Evolutionary conservation across 2,113 vertebrate genomes (phyloP).

Genomic region (Ancistrus triradiatus): DNA sequence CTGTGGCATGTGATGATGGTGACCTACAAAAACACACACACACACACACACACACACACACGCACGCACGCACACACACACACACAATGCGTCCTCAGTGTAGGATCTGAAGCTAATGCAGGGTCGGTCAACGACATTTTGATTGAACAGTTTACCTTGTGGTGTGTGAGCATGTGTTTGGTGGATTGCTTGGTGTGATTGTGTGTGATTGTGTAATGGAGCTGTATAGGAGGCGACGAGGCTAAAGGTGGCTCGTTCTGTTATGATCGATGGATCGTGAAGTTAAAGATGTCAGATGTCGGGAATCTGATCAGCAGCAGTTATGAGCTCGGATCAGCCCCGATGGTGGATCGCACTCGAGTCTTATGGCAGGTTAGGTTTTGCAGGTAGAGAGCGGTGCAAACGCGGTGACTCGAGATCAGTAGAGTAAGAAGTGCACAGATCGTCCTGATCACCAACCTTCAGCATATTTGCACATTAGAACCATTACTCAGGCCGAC

Average conservation of each 20-base stretch:
- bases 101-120: conserved; percentile 42
- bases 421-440: not conserved
- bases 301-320: not conserved
- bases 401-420: conserved; percentile 45
- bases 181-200: not conserved
- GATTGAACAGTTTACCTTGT: conserved; percentile 24
- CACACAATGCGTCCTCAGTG: conserved; percentile 24
- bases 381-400: conserved; percentile 58
- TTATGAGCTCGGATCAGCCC: not conserved
- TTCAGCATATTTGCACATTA: too few relatives aligned
- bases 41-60: conserved; percentile 72
- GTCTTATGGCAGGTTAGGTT: conserved; percentile 40
- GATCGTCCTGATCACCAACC: not conserved
- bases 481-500: not conserved
- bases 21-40: conserved; percentile 82
- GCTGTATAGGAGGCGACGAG: too few relatives aligned
- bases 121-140: conserved; percentile 32
- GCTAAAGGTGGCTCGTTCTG: too few relatives aligned
- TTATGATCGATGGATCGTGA: too few relatives aligned
- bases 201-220: not conserved
- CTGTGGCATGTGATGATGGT: conserved; percentile 92
- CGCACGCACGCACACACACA: conserved; percentile 5
- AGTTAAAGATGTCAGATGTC: conserved; percentile 51
- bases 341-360: conserved; percentile 15
- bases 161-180: conserved; percentile 15